Conservation (phyloP, 2,888 invertebrate species). For the Drosophila putrida region DNA sequence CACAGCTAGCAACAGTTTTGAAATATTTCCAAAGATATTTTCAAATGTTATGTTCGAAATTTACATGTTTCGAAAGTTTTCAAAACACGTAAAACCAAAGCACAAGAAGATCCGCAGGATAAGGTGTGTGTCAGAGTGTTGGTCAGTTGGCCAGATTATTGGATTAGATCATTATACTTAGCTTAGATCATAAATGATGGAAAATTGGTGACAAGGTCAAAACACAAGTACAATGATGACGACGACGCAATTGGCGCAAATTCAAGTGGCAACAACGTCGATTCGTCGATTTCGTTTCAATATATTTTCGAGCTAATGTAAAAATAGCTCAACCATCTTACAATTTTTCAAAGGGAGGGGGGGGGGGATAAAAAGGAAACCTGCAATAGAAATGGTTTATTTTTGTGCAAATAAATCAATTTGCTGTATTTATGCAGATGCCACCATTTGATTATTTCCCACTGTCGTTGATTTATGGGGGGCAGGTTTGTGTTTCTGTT, state of each 20-base stretch:
- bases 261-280: constrained; percentile 56
- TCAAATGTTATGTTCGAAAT: constrained; percentile 1
- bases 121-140: constrained; percentile 14
- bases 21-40: constrained; percentile 28
- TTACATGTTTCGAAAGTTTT: constrained; percentile 34
- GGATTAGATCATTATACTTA: constrained; percentile 13
- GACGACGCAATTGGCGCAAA: constrained; percentile 50
- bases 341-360: constrained; percentile 35
- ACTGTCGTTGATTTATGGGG: constrained; percentile 72
- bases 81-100: not conserved
- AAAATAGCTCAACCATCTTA: constrained; percentile 66
- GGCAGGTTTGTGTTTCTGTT: not conserved
- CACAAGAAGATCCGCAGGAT: constrained; percentile 1
- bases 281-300: constrained; percentile 56
- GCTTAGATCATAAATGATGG: constrained; percentile 17
- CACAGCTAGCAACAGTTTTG: constrained; percentile 28
- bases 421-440: constrained; percentile 76
- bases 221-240: constrained; percentile 19
- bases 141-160: constrained; percentile 25
- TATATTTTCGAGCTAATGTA: constrained; percentile 54
- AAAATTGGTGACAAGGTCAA: constrained; percentile 68
- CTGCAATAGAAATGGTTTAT: constrained; percentile 59
- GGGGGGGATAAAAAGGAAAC: constrained; percentile 1
- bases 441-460: constrained; percentile 77
- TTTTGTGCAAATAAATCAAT: constrained; percentile 73